A percentile compares a stretch with the other conserved stretches of the same genome.
phyloP scores from a whole-genome alignment of 2,797 vertebrate species.

The Tadarida brasiliensis region DNA sequence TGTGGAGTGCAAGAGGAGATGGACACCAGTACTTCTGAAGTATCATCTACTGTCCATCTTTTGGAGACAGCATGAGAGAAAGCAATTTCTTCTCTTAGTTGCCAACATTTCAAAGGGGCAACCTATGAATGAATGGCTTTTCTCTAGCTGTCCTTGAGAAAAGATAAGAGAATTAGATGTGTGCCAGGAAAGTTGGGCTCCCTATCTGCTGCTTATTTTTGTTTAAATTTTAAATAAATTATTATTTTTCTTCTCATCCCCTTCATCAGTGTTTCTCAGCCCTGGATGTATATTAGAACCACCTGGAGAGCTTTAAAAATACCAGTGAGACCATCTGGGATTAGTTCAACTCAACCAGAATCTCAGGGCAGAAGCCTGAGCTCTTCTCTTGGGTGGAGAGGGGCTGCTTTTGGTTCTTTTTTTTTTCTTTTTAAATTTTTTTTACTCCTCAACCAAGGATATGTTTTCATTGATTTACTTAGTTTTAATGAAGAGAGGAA shows the following conservation, averaged over 20 bases:
- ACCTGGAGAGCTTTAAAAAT: not conserved
- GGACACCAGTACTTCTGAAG: too few species aligned
- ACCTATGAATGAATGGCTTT: not conserved
- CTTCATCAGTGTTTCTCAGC: not conserved
- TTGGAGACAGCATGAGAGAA: not conserved
- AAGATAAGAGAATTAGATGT: not conserved
- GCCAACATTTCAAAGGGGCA: not conserved
- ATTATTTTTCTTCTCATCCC: not conserved
- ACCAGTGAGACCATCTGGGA: not conserved
- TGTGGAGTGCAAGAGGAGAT: too few species aligned
- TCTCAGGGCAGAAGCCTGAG: not conserved
- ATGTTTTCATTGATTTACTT: not conserved
- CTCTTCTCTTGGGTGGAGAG: not conserved
- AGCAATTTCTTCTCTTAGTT: not conserved
- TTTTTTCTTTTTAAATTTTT: not conserved
- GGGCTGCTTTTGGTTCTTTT: not conserved
- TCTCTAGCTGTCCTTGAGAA: not conserved
- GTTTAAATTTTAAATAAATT: not conserved
- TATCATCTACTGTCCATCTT: fast-evolving
- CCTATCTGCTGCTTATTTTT: not conserved
- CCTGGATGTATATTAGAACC: not conserved
- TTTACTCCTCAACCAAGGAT: not conserved
- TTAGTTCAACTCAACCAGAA: not conserved
- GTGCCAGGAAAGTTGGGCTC: not conserved
- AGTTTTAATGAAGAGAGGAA: too few species aligned